Evolutionary conservation across 1,140 invertebrate genomes (phyloP).

Genomic region (Drosophila nikananu): DNA sequence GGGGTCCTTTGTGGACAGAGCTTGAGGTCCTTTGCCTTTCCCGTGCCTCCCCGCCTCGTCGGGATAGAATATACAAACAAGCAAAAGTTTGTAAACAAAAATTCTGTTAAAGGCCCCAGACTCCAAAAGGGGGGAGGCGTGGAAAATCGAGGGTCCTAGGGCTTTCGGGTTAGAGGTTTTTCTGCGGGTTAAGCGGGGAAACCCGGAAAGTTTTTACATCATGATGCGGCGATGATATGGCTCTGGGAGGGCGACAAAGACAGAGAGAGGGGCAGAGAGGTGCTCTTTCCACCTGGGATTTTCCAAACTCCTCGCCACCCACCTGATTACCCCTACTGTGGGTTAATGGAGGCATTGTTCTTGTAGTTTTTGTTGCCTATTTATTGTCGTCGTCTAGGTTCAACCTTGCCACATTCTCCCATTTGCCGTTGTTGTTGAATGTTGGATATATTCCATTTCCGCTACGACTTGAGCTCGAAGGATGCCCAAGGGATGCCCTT

Average conservation of each 20-base stretch:
- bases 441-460: slow-evolving; percentile 37
- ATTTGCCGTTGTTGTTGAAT: slow-evolving; percentile 34
- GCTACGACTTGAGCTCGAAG: slow-evolving; percentile 9
- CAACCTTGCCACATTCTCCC: slow-evolving; percentile 34
- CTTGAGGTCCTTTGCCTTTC: slow-evolving; percentile 26
- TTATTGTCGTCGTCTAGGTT: slow-evolving; percentile 74
- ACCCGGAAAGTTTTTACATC: slow-evolving; percentile 78
- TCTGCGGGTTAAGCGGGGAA: slow-evolving; percentile 48
- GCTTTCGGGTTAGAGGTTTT: slow-evolving; percentile 53
- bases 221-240: slow-evolving; percentile 82
- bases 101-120: slow-evolving; percentile 57
- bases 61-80: slow-evolving; percentile 74
- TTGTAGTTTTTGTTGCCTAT: slow-evolving; percentile 60
- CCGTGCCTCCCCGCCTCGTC: not conserved
- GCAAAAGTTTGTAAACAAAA: slow-evolving; percentile 83
- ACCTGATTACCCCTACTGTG: slow-evolving; percentile 30
- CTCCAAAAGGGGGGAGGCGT: not conserved
- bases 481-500: not conserved
- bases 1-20: slow-evolving; percentile 70
- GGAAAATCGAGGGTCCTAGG: slow-evolving; percentile 9
- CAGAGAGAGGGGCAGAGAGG: slow-evolving; percentile 3
- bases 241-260: slow-evolving; percentile 35
- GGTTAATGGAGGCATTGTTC: slow-evolving; percentile 8
- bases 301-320: slow-evolving; percentile 9
- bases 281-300: slow-evolving; percentile 26